Evolutionary conservation across 2,888 invertebrate species (phyloP).

Genomic region (Podotricha telesiphe): DNA sequence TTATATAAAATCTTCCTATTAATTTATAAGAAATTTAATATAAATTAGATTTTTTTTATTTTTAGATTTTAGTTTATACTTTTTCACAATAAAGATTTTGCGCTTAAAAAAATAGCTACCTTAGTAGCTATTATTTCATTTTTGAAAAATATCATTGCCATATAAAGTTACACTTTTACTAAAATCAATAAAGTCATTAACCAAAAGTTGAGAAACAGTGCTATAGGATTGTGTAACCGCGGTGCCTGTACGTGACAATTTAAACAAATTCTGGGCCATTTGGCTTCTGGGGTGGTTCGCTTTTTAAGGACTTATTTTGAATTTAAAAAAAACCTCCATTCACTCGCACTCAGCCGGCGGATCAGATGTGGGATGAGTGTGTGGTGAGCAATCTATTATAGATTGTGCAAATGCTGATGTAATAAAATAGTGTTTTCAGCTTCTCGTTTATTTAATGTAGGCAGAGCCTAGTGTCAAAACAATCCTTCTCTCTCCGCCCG

Average conservation of each 20-base stretch:
- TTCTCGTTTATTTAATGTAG: too few relatives aligned
- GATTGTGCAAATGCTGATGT: constrained; percentile 5
- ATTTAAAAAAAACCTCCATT: constrained; percentile 74
- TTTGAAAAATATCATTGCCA: too few relatives aligned
- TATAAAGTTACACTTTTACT: too few relatives aligned
- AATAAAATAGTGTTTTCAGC: neutral
- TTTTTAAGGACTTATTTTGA: constrained; percentile 78
- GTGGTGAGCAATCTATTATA: constrained; percentile 58
- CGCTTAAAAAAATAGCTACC: too few relatives aligned
- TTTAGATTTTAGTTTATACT: too few relatives aligned
- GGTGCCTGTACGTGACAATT: constrained; percentile 83
- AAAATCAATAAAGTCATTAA: neutral
- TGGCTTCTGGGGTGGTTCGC: constrained; percentile 80
- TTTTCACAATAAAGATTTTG: too few relatives aligned
- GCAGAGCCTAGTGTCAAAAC: too few relatives aligned
- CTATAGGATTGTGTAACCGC: constrained; percentile 74
- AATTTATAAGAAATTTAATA: too few relatives aligned
- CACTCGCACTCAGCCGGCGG: constrained; percentile 65
- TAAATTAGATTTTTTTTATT: too few relatives aligned
- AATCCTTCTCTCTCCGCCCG: too few relatives aligned
- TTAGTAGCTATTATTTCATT: too few relatives aligned
- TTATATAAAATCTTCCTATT: too few relatives aligned
- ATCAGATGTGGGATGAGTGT: constrained; percentile 76
- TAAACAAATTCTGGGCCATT: constrained; percentile 84
- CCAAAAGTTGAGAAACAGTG: constrained; percentile 61